Percentiles rank a stretch among this genome's conserved stretches.
phyloP scores from a whole-genome alignment of 2,888 invertebrate species.

The Cephalotes varians region DNA sequence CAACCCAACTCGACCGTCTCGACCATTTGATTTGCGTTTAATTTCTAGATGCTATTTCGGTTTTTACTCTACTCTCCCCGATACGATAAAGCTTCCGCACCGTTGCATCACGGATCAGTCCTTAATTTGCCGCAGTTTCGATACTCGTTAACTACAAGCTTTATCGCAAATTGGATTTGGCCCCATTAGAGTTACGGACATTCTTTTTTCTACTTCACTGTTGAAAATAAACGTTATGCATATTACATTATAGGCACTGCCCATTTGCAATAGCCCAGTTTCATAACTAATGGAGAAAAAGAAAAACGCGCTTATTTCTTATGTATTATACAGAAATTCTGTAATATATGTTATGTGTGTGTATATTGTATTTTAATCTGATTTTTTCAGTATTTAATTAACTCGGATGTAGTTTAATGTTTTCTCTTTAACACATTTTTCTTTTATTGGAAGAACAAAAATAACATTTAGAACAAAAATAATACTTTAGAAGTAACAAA shows the following conservation, averaged over 20 bases:
- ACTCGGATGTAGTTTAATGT: not conserved
- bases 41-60: conserved; percentile 59
- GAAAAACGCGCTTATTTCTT: not conserved
- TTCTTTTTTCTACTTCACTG: not conserved
- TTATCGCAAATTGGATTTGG: conserved; percentile 36
- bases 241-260: not conserved
- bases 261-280: not conserved
- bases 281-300: not conserved
- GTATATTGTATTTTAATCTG: not conserved
- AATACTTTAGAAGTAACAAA: not conserved
- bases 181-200: not conserved
- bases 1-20: conserved; percentile 35
- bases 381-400: not conserved
- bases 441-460: not conserved
- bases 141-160: conserved; percentile 18
- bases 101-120: conserved; percentile 27
- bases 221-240: not conserved
- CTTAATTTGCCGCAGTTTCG: conserved; percentile 31
- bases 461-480: not conserved
- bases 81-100: conserved; percentile 5
- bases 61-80: conserved; percentile 40
- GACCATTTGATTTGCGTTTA: conserved; percentile 65
- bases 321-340: not conserved
- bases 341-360: not conserved
- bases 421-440: not conserved